Evolutionary conservation across 2,888 invertebrate species (phyloP), one percentile per base, ranked within the genome.

Genomic region (Chaetogeoica ovagalla): DNA sequence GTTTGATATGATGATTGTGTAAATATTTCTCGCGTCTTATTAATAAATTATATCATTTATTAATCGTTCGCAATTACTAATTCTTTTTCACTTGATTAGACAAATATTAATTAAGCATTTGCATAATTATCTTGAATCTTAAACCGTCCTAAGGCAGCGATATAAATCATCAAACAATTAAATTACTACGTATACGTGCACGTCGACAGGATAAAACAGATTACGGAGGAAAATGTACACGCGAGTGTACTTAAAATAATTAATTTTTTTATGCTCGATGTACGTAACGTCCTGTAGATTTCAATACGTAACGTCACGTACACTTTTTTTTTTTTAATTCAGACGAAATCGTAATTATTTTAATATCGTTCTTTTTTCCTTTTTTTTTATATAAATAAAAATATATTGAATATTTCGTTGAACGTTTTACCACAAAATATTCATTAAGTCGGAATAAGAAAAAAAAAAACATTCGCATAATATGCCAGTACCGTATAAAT

Each of bases 111-210:
- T 43, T 5, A 43, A 43, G 43, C 43, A 43, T 43, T 43, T 9
- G 6, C 9, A 9, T 43, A 9, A 70, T 39, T 59, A 71, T 60
- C 23, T 59, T 59, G 39, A 43, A 11, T 30, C n/a, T 60, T 2
- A 68, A 19, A 68, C 23, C 15, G 59, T 23, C 71, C 60, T 43
- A 71, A 71, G 2, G 17, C 21, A 11, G 59, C 11, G 23, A 9
- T 11, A 71, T 71, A 23, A 71, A 71, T 71, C 71, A 71, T 71
- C 59, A 17, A 71, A 71, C 23, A 59, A 71, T 71, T 71, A 71
- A 15, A 71, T 59, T 60, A 71, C 71, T 21, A 21, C 43, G 43
- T 43, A 43, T 9, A 59, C 23, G 39, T 37, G 17, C 11, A 55
- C 43, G 71, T 21, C 39, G 70, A 39, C 71, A 43, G 17, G 71